Conservation (phyloP, 2,888 invertebrate species). For the Therioaphis trifolii region DNA sequence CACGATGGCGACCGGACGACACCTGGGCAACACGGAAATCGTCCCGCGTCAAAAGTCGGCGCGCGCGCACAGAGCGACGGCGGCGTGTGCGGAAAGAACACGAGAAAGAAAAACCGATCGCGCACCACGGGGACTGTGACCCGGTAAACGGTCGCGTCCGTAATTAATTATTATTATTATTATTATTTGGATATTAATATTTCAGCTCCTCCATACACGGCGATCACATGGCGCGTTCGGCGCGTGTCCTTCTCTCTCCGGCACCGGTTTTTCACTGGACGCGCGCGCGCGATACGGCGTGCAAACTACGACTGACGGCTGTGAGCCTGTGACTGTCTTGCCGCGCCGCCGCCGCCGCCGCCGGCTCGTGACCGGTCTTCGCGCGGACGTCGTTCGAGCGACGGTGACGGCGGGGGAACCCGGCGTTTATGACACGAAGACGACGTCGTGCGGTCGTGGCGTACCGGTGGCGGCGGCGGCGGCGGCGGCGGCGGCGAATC, state of each 20-base stretch:
- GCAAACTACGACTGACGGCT: conserved; percentile 14
- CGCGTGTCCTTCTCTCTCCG: no score
- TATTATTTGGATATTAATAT: no score
- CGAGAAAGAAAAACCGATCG: neutral
- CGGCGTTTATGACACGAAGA: neutral
- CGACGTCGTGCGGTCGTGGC: no score
- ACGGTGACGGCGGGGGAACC: neutral
- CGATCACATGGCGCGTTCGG: conserved; percentile 2
- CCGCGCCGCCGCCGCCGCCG: neutral
- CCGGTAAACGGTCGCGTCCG: no score
- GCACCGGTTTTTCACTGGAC: neutral
- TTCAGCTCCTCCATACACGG: neutral
- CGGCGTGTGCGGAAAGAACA: neutral
- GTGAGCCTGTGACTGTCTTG: neutral
- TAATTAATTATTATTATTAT: no score
- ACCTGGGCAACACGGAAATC: no score
- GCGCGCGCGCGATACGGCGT: conserved; percentile 14
- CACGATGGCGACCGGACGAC: no score
- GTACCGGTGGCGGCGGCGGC: no score
- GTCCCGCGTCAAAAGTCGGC: neutral
- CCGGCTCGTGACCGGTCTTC: conserved; percentile 31
- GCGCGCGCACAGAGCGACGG: neutral
- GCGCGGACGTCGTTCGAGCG: no score
- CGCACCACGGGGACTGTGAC: neutral
- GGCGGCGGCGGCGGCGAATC: no score